phyloP scores from a whole-genome alignment of 1,140 invertebrate species.

The Hylyphantes graminicola region DNA sequence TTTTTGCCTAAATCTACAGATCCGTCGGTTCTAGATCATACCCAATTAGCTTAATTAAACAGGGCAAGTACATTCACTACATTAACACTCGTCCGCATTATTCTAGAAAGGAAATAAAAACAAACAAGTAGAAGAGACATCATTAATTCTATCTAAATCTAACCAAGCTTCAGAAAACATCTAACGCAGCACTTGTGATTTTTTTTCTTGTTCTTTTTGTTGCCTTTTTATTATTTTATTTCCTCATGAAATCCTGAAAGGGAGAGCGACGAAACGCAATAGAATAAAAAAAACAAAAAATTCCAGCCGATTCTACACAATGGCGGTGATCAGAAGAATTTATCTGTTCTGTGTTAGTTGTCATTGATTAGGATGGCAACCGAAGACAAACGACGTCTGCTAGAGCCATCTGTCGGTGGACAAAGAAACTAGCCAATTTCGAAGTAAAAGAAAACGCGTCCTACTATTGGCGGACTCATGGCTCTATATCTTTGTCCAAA shows the following conservation, averaged over 20 bases:
- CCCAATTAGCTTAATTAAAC: slow-evolving; percentile 48
- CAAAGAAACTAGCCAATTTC: slow-evolving; percentile 51
- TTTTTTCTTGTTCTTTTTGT: slow-evolving; percentile 25
- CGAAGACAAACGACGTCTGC: slow-evolving; percentile 47
- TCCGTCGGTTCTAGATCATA: background rate
- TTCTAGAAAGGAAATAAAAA: slow-evolving; percentile 6
- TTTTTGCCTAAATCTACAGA: background rate
- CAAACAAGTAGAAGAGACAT: slow-evolving; percentile 8
- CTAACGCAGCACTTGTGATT: slow-evolving; percentile 41
- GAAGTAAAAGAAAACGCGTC: slow-evolving; percentile 36
- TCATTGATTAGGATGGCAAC: slow-evolving; percentile 51
- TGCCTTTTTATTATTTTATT: slow-evolving; percentile 31
- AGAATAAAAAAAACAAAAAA: slow-evolving; percentile 17
- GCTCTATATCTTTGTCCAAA: slow-evolving; percentile 53
- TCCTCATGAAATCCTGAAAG: slow-evolving; percentile 39
- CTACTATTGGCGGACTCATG: slow-evolving; percentile 46
- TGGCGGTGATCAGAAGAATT: slow-evolving; percentile 52
- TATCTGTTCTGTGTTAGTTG: slow-evolving; percentile 58
- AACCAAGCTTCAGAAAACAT: slow-evolving; percentile 42
- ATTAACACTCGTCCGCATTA: slow-evolving; percentile 3
- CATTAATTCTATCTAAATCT: slow-evolving; percentile 54
- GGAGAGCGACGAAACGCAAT: background rate
- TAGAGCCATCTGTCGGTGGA: slow-evolving; percentile 51
- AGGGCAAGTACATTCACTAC: background rate
- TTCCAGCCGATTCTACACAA: slow-evolving; percentile 42